Conservation (phyloP, 2,797 vertebrate genomes). For the Anabas testudineus region DNA sequence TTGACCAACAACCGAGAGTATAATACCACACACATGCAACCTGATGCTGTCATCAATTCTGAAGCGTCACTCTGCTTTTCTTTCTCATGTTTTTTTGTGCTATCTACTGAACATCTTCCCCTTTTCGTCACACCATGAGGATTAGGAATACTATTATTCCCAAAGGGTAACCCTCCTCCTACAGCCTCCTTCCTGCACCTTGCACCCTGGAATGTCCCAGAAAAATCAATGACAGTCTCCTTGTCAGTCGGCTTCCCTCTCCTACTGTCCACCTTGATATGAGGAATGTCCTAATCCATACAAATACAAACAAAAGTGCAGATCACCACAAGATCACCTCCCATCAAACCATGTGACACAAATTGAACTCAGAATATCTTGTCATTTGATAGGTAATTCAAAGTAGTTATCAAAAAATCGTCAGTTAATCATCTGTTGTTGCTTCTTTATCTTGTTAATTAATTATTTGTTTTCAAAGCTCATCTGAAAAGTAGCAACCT, state of each 20-base stretch:
- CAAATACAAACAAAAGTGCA: slow-evolving; percentile 45
- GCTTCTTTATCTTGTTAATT: slow-evolving; percentile 28
- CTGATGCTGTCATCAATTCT: slow-evolving; percentile 53
- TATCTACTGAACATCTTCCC: slow-evolving; percentile 12
- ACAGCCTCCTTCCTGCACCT: slow-evolving; percentile 69
- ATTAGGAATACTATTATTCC: slow-evolving; percentile 34
- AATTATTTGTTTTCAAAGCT: slow-evolving; percentile 40
- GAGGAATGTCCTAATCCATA: slow-evolving; percentile 76
- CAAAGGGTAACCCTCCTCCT: slow-evolving; percentile 44
- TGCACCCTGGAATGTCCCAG: slow-evolving; percentile 79
- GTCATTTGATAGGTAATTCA: slow-evolving; percentile 13
- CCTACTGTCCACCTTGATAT: slow-evolving; percentile 70
- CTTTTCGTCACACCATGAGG: slow-evolving; percentile 21
- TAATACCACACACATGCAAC: slow-evolving; percentile 64
- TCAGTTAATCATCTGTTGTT: neutral
- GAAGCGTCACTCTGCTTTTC: slow-evolving; percentile 17
- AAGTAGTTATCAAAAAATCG: neutral
- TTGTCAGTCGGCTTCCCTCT: slow-evolving; percentile 45
- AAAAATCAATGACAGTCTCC: slow-evolving; percentile 62
- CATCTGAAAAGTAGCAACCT: slow-evolving; percentile 41
- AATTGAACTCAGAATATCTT: slow-evolving; percentile 8
- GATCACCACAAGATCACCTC: slow-evolving; percentile 55
- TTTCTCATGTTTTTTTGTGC: neutral
- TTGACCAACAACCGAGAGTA: slow-evolving; percentile 26
- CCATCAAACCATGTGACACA: slow-evolving; percentile 5